Evolutionary conservation across 2,888 invertebrate genomes (phyloP).

Genomic region (Temnothorax ravouxi): DNA sequence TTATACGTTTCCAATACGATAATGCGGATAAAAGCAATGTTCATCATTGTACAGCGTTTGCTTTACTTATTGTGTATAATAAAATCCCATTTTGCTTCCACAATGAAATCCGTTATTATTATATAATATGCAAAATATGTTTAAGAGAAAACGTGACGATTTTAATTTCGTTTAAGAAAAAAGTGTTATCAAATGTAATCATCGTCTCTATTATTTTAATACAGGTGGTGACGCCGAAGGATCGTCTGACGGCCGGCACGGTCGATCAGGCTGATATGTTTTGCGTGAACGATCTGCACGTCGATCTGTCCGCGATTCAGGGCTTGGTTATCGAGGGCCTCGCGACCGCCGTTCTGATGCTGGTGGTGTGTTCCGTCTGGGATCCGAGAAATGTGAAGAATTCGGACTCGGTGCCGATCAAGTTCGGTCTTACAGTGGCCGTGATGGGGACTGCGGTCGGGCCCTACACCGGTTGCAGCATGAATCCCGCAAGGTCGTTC

Average conservation of each 20-base stretch:
- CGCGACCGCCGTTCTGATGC: slow-evolving; percentile 84
- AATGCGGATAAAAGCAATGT: neutral
- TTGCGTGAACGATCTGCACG: slow-evolving; percentile 83
- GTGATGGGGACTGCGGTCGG: slow-evolving; percentile 84
- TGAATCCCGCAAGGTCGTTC: slow-evolving; percentile 90
- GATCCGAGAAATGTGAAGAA: slow-evolving; percentile 84
- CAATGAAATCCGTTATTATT: neutral
- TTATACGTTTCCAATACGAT: neutral
- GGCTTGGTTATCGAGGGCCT: slow-evolving; percentile 84
- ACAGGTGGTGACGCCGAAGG: slow-evolving; percentile 81
- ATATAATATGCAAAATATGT: neutral
- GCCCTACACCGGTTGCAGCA: slow-evolving; percentile 89
- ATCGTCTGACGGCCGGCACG: slow-evolving; percentile 60
- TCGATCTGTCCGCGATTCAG: slow-evolving; percentile 77
- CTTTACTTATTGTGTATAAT: neutral
- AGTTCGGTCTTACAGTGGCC: slow-evolving; percentile 85
- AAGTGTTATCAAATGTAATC: neutral
- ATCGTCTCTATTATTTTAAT: neutral
- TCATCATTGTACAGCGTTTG: neutral
- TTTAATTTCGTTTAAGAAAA: slow-evolving; percentile 3
- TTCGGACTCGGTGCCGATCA: slow-evolving; percentile 84
- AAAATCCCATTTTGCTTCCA: neutral
- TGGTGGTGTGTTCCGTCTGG: slow-evolving; percentile 85
- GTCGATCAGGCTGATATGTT: slow-evolving; percentile 69
- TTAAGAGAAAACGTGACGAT: neutral